A percentile compares a stretch with the other conserved stretches of the same genome.
Evolutionary conservation across 2,797 vertebrate species (phyloP).

Genomic region (Falco novaeseelandiae): DNA sequence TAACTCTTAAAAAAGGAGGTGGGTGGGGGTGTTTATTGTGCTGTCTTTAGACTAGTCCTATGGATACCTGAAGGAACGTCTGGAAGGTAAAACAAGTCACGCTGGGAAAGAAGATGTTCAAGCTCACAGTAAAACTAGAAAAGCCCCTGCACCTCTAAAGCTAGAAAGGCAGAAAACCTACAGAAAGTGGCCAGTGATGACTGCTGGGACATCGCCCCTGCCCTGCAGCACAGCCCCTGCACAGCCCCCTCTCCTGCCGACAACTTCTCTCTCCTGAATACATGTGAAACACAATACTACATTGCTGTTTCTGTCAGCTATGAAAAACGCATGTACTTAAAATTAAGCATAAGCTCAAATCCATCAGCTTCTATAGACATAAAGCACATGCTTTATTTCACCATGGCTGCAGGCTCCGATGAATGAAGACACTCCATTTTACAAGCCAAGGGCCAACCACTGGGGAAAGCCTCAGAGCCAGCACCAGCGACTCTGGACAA

Average conservation of each 20-base stretch:
- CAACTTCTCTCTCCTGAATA: accelerated
- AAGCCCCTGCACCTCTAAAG: not conserved
- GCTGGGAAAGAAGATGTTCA: not conserved
- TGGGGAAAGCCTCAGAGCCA: not conserved
- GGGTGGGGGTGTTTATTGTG: not conserved
- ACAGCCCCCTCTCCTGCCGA: not conserved
- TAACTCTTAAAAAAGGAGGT: not conserved
- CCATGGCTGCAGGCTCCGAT: not conserved
- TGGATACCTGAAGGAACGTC: not conserved
- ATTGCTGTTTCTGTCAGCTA: not conserved
- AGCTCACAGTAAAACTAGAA: not conserved
- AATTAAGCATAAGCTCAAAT: not conserved
- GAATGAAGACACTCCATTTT: accelerated
- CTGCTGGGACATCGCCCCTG: not conserved
- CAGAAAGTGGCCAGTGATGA: not conserved
- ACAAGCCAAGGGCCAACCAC: accelerated
- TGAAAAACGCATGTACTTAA: not conserved
- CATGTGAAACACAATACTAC: accelerated
- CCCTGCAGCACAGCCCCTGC: not conserved
- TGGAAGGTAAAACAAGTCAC: not conserved
- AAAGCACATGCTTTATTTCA: not conserved
- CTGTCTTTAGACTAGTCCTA: not conserved
- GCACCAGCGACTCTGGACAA: not conserved
- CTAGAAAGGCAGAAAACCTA: not conserved
- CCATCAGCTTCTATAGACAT: not conserved